Conservation (phyloP, 2,113 vertebrate species). For the Anhinga rufa region DNA sequence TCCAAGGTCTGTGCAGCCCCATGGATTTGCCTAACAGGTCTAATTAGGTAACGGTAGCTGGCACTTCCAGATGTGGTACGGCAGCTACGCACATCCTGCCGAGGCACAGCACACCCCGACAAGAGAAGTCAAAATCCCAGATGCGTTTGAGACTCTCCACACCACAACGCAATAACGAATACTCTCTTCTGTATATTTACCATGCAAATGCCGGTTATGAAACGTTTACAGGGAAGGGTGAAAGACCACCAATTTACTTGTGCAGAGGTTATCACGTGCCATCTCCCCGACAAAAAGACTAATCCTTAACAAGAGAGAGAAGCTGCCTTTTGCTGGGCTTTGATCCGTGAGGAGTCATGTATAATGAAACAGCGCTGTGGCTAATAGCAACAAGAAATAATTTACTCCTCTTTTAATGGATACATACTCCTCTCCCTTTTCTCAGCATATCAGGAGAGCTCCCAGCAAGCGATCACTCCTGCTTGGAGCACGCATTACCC, state of each 20-base stretch:
- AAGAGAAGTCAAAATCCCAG: not conserved
- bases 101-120: not conserved
- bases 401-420: not conserved
- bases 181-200: not conserved
- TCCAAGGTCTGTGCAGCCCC: not conserved
- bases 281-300: not conserved
- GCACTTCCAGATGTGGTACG: not conserved
- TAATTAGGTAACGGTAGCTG: not conserved
- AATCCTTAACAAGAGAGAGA: not conserved
- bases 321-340: not conserved
- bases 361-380: not conserved
- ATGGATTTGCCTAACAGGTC: no score
- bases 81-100: not conserved
- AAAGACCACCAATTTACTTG: not conserved
- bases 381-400: not conserved
- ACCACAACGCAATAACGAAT: rapidly evolving
- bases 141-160: rapidly evolving
- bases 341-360: not conserved
- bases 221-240: not conserved
- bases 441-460: not conserved
- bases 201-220: no score
- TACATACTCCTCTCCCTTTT: not conserved
- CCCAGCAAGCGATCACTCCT: not conserved
- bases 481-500: rapidly evolving
- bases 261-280: not conserved